Conservation (phyloP, 2,113 vertebrate species). For the Tetrax tetrax region DNA sequence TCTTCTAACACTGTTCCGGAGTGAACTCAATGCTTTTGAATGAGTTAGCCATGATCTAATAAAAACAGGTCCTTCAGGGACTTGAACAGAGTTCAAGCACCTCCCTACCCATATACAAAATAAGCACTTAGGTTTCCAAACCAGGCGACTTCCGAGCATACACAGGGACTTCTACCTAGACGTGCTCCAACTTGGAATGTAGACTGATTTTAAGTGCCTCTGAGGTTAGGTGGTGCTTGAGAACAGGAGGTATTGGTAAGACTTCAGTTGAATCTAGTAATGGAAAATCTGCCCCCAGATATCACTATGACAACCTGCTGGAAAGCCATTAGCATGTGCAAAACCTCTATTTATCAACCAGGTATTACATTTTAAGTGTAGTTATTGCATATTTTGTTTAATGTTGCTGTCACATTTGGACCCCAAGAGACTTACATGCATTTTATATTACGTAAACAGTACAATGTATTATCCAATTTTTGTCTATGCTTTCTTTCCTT, state of each 20-base stretch:
- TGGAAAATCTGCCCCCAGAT: background rate
- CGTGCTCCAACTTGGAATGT: slow-evolving; percentile 56
- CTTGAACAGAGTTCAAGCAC: slow-evolving; percentile 34
- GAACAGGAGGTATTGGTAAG: slow-evolving; percentile 13
- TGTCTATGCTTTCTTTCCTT: background rate
- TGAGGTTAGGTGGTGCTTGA: slow-evolving; percentile 63
- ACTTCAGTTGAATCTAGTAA: background rate
- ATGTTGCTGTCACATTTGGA: background rate
- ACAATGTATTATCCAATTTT: background rate
- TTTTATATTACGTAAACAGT: background rate
- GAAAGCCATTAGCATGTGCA: background rate
- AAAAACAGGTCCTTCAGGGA: slow-evolving; percentile 47
- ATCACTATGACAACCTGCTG: background rate
- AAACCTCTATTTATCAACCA: background rate
- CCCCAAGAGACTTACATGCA: background rate
- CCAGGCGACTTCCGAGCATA: slow-evolving; percentile 58
- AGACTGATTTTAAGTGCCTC: slow-evolving; percentile 25
- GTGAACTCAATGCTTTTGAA: slow-evolving; percentile 7
- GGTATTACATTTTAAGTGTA: background rate
- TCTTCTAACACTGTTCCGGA: slow-evolving; percentile 7
- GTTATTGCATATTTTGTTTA: background rate
- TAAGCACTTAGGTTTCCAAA: slow-evolving; percentile 50
- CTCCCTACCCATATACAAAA: slow-evolving; percentile 49
- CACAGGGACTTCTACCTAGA: slow-evolving; percentile 17
- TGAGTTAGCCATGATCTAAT: slow-evolving; percentile 39